Conservation (phyloP, 2,113 vertebrate genomes). For the Silurus asotus region DNA sequence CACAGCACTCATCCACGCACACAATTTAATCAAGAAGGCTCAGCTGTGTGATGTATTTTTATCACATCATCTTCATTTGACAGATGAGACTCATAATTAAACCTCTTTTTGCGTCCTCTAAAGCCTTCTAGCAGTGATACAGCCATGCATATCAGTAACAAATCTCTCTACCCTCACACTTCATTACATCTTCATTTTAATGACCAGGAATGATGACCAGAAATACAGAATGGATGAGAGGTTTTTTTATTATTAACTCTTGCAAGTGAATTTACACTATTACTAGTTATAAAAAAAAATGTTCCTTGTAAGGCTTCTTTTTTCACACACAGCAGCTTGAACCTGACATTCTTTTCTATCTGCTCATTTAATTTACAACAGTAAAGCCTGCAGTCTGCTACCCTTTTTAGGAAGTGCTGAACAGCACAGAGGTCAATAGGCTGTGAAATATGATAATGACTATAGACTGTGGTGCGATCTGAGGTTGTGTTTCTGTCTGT, state of each 20-base stretch:
- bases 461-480: constrained; percentile 21
- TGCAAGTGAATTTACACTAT: background rate
- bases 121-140: constrained; percentile 22
- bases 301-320: background rate
- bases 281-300: background rate
- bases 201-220: background rate
- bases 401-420: constrained; percentile 27
- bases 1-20: background rate
- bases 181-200: background rate
- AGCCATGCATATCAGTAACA: background rate
- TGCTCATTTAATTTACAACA: constrained; percentile 12
- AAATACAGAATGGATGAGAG: background rate
- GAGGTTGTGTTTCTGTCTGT: constrained; percentile 7
- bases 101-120: constrained; percentile 7
- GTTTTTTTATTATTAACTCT: background rate
- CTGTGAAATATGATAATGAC: constrained; percentile 52
- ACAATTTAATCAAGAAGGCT: constrained; percentile 14
- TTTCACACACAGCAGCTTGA: background rate
- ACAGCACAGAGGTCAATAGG: constrained; percentile 40
- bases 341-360: background rate
- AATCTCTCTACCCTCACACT: constrained; percentile 9
- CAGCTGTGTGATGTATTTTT: constrained; percentile 40
- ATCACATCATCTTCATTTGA: constrained; percentile 29
- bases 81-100: constrained; percentile 34
- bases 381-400: background rate